Evolutionary conservation across 2,888 invertebrate species (phyloP).

Genomic region (Netelia inedita): DNA sequence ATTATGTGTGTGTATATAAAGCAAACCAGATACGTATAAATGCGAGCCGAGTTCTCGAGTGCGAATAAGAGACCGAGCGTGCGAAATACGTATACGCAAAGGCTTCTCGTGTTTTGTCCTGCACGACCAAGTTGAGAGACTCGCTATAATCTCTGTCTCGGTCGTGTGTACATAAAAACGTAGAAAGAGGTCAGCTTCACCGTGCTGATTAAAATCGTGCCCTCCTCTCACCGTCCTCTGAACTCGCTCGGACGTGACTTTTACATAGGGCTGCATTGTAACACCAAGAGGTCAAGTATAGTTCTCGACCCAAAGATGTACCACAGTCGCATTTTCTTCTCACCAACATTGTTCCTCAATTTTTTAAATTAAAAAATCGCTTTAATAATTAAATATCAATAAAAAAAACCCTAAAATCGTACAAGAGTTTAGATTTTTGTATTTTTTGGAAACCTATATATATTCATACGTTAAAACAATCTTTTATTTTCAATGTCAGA

Average conservation of each 20-base stretch:
- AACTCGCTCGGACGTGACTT: too few relatives aligned
- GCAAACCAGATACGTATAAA: neutral
- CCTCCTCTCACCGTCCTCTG: too few relatives aligned
- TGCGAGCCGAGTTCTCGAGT: conserved; percentile 6
- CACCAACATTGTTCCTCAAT: neutral
- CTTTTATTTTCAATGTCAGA: too few relatives aligned
- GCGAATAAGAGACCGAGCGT: conserved; percentile 44
- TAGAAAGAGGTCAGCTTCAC: conserved; percentile 22
- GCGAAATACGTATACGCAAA: conserved; percentile 38
- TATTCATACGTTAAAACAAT: too few relatives aligned
- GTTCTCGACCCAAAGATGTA: too few relatives aligned
- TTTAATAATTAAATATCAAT: neutral
- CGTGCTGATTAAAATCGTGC: neutral
- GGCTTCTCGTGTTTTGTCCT: neutral
- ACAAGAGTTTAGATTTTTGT: neutral
- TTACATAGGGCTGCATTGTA: too few relatives aligned
- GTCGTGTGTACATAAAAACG: neutral
- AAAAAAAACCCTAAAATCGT: neutral
- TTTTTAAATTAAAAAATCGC: neutral
- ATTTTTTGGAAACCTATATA: too few relatives aligned
- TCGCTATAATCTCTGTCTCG: neutral
- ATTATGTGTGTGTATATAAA: conserved; percentile 7
- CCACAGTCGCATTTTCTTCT: neutral
- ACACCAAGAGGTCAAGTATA: too few relatives aligned
- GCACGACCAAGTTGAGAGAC: conserved; percentile 7